Evolutionary conservation across 2,113 vertebrate genomes (phyloP), one percentile per base, ranked within the genome.

Genomic region (Syngnathoides biaculeatus): DNA sequence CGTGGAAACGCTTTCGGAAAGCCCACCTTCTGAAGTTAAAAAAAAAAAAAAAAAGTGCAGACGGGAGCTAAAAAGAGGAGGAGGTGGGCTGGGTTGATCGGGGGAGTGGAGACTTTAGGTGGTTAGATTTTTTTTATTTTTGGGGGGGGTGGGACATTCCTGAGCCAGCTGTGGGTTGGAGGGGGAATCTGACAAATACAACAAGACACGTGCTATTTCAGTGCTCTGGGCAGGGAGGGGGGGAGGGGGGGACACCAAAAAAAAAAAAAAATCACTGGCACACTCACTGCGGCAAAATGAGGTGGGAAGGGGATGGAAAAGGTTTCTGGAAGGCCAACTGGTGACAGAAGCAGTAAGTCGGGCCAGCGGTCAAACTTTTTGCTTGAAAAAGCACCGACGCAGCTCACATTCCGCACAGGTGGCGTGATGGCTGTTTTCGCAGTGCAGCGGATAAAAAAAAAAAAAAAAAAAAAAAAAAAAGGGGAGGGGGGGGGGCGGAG

Each of bases 151-250:
- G 62, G 24, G 80, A 89, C 88, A 91, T 93, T 92, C 89, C 89
- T 84, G 75, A 84, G 82, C 86, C 90, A 91, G 88, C 90, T 91
- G 90, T 80, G 90, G 90, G 90, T 90, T 90, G 84, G 84, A 90
- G 84, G 85, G 85, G 90, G 88, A 90, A 88, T 69, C 78, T 87
- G 82, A 89, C 83, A 86, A 88, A 88, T 87, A 82, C 86, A 90
- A 85, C 79, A 84, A 87, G 82, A 88, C 76, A 57, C 64, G 35
- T 70, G 75, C 81, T 86, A 85, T 86, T 86, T 89, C 79, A 83
- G 87, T 82, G 78, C 83, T 84, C 65, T 68, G 67, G 66, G 77
- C 43, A 5, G 22, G 12, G 52, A 0, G 4, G 14, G 14, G 24
- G 0, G 6, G 7, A 8, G 1, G 24, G 53, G 6, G 10, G 24